These are phyloP conservation scores for Rafetus swinhoei DNA, from an alignment of 2,113 vertebrate species.

Conservation along the genomic window DNA sequence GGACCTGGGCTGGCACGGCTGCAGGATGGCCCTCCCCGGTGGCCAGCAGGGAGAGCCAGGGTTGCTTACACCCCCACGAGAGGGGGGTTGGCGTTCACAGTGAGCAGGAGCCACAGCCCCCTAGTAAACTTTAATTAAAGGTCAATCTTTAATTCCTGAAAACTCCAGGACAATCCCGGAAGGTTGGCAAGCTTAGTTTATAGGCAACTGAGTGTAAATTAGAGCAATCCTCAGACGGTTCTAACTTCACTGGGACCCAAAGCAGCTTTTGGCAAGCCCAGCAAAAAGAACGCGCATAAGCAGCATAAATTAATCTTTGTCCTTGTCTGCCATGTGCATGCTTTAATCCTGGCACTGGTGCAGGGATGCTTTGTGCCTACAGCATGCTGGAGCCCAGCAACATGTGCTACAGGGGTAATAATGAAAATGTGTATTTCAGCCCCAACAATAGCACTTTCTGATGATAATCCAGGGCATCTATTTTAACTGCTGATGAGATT, in stretches of 20 bases:
- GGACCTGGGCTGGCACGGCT: no score
- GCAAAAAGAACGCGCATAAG: neutral
- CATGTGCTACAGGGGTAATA: neutral
- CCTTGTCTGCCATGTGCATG: neutral
- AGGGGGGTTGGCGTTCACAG: no score
- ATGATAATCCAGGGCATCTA: slow-evolving; percentile 9
- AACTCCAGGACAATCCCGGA: no score
- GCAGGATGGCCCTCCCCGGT: no score
- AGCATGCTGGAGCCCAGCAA: neutral
- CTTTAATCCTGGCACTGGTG: rapidly evolving
- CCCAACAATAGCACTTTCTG: neutral
- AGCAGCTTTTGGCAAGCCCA: neutral
- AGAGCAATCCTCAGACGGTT: neutral
- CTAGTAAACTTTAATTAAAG: no score
- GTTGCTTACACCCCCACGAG: no score
- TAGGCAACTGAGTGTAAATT: neutral
- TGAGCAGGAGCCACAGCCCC: no score
- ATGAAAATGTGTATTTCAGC: neutral
- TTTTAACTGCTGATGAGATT: neutral
- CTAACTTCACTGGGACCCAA: neutral
- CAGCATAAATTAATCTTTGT: neutral
- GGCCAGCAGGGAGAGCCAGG: no score
- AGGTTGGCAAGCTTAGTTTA: no score
- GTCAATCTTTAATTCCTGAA: no score
- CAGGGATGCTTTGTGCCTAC: neutral